A percentile compares a stretch with the other conserved stretches of the same genome.
Evolutionary conservation across 2,888 invertebrate species (phyloP).

Genomic region (Mythimna ferrago): DNA sequence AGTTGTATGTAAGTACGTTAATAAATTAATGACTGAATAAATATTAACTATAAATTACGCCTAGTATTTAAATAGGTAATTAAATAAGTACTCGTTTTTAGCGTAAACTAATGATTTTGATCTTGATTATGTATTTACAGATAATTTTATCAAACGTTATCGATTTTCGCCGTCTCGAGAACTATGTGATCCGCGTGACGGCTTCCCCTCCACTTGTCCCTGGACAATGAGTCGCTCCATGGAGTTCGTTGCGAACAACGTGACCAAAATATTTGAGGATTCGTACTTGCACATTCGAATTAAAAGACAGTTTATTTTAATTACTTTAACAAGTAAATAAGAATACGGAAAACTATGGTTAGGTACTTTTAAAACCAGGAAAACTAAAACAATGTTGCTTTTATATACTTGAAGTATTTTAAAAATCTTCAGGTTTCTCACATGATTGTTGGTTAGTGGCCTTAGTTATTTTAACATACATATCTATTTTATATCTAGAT

Average conservation of each 20-base stretch:
- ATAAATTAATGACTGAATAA: background rate
- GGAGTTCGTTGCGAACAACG: too few relatives aligned
- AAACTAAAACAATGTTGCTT: conserved; percentile 8
- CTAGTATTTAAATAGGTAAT: background rate
- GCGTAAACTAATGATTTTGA: background rate
- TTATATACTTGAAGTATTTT: background rate
- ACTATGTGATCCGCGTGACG: too few relatives aligned
- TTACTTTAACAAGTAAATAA: too few relatives aligned
- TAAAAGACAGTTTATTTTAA: too few relatives aligned
- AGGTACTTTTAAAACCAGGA: background rate
- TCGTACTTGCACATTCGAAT: too few relatives aligned
- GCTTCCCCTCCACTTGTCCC: too few relatives aligned
- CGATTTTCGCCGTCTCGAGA: background rate
- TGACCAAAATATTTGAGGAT: too few relatives aligned
- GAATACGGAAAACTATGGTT: background rate
- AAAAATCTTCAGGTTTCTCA: conserved; percentile 13
- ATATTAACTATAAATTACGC: background rate
- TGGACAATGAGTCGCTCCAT: too few relatives aligned
- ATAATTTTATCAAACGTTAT: background rate
- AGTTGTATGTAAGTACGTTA: background rate
- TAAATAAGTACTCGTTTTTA: background rate
- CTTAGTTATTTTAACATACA: conserved; percentile 3
- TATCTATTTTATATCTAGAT: too few relatives aligned
- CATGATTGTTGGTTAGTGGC: background rate
- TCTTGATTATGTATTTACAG: background rate